Base-by-base conservation (phyloP, 1,140 invertebrate species). In the Drosophila sp. region DNA sequence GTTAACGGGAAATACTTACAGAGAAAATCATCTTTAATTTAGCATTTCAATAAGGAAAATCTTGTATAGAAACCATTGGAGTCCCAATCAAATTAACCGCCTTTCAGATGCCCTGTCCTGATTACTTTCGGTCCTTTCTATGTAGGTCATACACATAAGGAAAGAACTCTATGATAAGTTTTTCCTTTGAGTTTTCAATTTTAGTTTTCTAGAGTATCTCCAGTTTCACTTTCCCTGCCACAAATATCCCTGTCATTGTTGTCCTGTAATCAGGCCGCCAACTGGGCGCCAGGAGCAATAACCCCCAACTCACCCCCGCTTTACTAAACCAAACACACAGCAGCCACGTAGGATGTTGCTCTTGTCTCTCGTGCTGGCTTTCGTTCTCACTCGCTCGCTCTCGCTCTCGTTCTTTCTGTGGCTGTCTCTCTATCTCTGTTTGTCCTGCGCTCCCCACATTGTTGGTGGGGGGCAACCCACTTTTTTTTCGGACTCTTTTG, bases 261-360 rank as follows among this genome's bases (percentile, higher is more conserved):
- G 44, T 72, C 32, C 40, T 68, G 69, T 72, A 72, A 77, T 76
- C 66, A 70, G 77, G 74, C 55, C 74, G 77, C 70, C 77, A 64
- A 58, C 11, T 2, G 27, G 74, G 70, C 74, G 74, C 74, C 74
- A 17, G 54, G 29, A 55, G 55, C 60, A 38, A 30, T 64, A 6
- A 29, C 56, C 50, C 6, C 47, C 44, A 25, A 50, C 23, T 23
- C 7, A 50, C 44, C 44, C 17, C 23, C 23, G 44, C 44, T 50
- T 73, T 57, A 68, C 63, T 58, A 58, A 44, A 50, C 27, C 40
- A 58, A 41, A 71, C 57, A 33, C 54, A 58, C 63, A 72, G 68
- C 62, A 65, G 62, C 68, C 62, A 66, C 7, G 17, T 58, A 35
- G 30, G 30, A 57, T 27, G 38, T 68, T 23, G n/a, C 67, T 17